Evolutionary conservation across 2,797 vertebrate species (phyloP).

Genomic region (Anabas testudineus): DNA sequence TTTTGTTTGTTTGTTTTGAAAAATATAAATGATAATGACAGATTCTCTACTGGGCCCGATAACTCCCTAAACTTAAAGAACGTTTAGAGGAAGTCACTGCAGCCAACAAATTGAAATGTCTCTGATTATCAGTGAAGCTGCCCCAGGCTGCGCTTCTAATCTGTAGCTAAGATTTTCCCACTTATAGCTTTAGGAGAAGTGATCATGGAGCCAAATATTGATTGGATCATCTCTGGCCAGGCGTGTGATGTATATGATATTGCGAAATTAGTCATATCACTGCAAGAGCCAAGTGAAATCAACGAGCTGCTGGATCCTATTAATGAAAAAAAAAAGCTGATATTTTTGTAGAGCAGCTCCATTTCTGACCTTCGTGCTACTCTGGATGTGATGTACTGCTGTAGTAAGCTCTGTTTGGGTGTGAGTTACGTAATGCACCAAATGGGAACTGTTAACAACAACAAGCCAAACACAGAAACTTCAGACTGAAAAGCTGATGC

Average conservation of each 20-base stretch:
- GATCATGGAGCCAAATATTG: slow-evolving; percentile 18
- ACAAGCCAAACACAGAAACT: slow-evolving; percentile 49
- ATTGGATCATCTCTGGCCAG: slow-evolving; percentile 2
- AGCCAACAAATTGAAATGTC: slow-evolving; percentile 18
- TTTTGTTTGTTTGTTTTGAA: no score
- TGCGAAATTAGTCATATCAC: background rate
- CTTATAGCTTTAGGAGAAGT: slow-evolving; percentile 25
- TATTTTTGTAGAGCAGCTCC: background rate
- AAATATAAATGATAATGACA: background rate
- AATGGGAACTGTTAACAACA: slow-evolving; percentile 22
- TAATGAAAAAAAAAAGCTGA: background rate
- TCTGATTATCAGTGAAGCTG: slow-evolving; percentile 31
- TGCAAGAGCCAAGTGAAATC: background rate
- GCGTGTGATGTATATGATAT: slow-evolving; percentile 8
- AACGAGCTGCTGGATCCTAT: slow-evolving; percentile 3
- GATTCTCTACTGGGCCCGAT: background rate
- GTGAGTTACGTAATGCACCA: slow-evolving; percentile 46
- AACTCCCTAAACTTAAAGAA: slow-evolving; percentile 5
- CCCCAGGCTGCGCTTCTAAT: slow-evolving; percentile 39
- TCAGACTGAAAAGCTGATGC: slow-evolving; percentile 25
- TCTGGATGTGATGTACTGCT: background rate
- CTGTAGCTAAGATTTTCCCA: slow-evolving; percentile 41
- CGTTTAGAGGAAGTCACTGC: slow-evolving; percentile 20
- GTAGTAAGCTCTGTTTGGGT: slow-evolving; percentile 29
- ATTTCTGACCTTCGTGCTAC: slow-evolving; percentile 30